A percentile compares a stretch with the other conserved stretches of the same genome.
These are phyloP conservation scores for Neopelma chrysocephalum DNA, from an alignment of 2,797 vertebrate genomes.

Conservation along the genomic window DNA sequence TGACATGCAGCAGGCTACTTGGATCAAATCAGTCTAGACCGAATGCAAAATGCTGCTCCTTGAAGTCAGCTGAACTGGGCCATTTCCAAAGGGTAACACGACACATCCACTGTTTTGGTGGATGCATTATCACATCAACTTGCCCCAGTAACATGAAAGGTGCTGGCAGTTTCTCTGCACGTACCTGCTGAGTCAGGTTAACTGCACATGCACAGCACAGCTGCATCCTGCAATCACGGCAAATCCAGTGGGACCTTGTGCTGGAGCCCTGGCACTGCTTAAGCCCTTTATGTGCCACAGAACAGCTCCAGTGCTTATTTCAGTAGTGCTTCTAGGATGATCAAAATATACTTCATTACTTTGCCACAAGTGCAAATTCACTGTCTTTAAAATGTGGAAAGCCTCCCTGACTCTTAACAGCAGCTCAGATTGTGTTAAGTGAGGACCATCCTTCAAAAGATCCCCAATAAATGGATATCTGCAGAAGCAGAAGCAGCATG, in stretches of 20 bases:
- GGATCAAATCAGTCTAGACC: constrained; percentile 13
- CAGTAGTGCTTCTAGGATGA: not conserved
- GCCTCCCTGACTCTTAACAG: not conserved
- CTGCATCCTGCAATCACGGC: not conserved
- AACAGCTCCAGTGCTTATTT: not conserved
- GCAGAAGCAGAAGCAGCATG: not conserved
- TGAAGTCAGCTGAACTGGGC: not conserved
- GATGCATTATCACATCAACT: not conserved
- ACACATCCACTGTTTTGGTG: not conserved
- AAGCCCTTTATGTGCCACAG: not conserved
- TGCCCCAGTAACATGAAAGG: not conserved
- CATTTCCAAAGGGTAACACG: not conserved
- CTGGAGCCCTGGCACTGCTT: not conserved
- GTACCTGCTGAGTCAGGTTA: not conserved
- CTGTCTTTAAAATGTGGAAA: not conserved
- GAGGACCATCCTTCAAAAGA: not conserved
- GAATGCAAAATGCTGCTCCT: constrained; percentile 8
- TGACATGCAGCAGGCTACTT: not conserved
- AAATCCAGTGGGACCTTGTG: not conserved
- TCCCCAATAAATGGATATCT: not conserved
- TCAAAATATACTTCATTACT: not conserved
- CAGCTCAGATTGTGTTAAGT: not conserved
- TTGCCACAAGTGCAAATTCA: not conserved
- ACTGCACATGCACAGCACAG: not conserved
- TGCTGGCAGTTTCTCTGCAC: not conserved